A percentile compares a stretch with the other conserved stretches of the same genome.
Evolutionary conservation across 1,140 invertebrate species (phyloP).

Genomic region (Sycophila sp.): DNA sequence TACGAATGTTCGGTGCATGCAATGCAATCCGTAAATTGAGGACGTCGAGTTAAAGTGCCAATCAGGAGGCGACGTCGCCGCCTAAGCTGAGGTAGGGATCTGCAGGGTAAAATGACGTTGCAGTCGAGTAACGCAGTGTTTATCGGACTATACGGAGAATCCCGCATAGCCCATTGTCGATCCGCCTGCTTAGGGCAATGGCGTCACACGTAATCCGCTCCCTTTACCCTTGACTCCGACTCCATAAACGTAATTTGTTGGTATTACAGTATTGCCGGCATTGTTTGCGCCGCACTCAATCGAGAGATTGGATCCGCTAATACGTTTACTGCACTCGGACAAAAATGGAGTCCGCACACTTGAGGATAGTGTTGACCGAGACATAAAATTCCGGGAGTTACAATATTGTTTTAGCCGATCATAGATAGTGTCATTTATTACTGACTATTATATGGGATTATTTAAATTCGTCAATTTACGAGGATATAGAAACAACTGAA

Average conservation of each 20-base stretch:
- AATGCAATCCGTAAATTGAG: too few relatives aligned
- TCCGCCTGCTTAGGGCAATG: constrained; percentile 49
- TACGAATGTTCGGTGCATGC: too few relatives aligned
- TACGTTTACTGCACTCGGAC: background rate
- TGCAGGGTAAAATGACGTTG: constrained; percentile 46
- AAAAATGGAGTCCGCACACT: background rate
- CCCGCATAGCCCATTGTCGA: constrained; percentile 41
- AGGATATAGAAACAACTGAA: too few relatives aligned
- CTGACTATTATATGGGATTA: too few relatives aligned
- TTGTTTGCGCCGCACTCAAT: background rate
- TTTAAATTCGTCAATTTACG: too few relatives aligned
- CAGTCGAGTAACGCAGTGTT: constrained; percentile 57
- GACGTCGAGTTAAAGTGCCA: constrained; percentile 5
- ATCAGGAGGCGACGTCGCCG: background rate
- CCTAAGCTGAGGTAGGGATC: background rate
- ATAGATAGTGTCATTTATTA: background rate
- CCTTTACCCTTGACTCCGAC: constrained; percentile 42
- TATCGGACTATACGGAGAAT: constrained; percentile 57
- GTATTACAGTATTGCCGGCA: background rate
- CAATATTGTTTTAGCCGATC: background rate
- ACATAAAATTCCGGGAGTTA: background rate
- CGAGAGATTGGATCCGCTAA: constrained; percentile 14
- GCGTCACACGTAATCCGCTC: constrained; percentile 51
- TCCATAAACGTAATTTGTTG: constrained; percentile 51
- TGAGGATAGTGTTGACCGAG: too few relatives aligned